Conservation (phyloP, 2,113 vertebrate genomes). For the Clarias macrocephalus region DNA sequence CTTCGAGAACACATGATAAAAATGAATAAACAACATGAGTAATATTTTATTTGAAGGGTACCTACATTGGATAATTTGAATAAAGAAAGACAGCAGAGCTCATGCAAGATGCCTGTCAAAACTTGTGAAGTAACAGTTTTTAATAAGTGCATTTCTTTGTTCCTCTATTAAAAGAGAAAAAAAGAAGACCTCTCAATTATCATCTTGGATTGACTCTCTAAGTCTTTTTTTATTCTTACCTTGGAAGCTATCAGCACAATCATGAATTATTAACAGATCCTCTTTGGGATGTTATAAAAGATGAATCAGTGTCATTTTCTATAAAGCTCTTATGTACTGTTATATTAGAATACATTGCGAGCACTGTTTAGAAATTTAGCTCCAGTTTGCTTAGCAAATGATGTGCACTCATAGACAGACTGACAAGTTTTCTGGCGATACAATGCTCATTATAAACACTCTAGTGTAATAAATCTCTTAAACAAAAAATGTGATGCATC, state of each 20-base stretch:
- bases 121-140: not conserved
- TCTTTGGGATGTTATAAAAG: not conserved
- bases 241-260: not conserved
- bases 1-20: slow-evolving; percentile 61
- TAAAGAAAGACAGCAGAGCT: not conserved
- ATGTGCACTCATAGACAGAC: not conserved
- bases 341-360: not conserved
- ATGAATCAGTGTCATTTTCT: not conserved
- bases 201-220: not conserved
- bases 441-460: not conserved
- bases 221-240: not conserved
- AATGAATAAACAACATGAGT: not conserved
- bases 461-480: not conserved
- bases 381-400: not conserved
- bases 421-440: not conserved
- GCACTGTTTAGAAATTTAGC: not conserved
- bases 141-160: not conserved
- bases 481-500: not conserved
- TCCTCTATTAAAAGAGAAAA: not conserved
- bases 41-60: not conserved
- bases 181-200: not conserved
- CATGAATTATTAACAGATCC: not conserved
- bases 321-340: not conserved
- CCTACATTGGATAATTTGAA: not conserved
- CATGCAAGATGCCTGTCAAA: not conserved